phyloP scores from a whole-genome alignment of 2,113 vertebrate species.

The Axis porcinus region DNA sequence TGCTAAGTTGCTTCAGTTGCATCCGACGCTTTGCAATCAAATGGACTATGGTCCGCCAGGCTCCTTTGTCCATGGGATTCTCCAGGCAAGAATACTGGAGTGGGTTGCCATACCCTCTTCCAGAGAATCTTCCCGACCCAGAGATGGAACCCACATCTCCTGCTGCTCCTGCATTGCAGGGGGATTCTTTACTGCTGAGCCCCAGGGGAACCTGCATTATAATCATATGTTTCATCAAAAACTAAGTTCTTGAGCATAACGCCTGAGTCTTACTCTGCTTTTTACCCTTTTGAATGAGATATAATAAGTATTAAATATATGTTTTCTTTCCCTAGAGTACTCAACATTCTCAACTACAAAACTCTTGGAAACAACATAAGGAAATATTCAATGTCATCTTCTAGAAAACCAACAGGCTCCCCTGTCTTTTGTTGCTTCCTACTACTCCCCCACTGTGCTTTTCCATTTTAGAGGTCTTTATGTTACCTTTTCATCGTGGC shows the following conservation, averaged over 20 bases:
- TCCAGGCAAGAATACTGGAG: background rate
- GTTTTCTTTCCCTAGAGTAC: background rate
- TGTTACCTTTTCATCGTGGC: background rate
- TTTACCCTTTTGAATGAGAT: background rate
- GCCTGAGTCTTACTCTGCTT: background rate
- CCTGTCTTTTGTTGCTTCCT: background rate
- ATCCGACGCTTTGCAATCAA: background rate
- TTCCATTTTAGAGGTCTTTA: background rate
- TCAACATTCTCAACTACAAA: background rate
- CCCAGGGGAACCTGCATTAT: background rate
- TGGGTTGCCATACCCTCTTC: background rate
- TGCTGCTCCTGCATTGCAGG: background rate
- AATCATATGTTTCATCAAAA: background rate
- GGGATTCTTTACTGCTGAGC: background rate
- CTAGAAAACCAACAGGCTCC: fast-evolving
- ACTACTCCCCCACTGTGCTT: fast-evolving
- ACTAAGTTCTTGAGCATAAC: background rate
- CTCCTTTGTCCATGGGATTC: background rate
- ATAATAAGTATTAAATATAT: background rate
- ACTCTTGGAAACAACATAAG: background rate
- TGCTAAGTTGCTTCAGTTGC: background rate
- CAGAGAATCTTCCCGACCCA: background rate
- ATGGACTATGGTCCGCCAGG: background rate
- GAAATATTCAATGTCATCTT: background rate
- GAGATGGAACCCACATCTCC: background rate